These are phyloP conservation scores for Achatina immaculata DNA, from an alignment of 1,140 invertebrate species.

Conservation along the genomic window DNA sequence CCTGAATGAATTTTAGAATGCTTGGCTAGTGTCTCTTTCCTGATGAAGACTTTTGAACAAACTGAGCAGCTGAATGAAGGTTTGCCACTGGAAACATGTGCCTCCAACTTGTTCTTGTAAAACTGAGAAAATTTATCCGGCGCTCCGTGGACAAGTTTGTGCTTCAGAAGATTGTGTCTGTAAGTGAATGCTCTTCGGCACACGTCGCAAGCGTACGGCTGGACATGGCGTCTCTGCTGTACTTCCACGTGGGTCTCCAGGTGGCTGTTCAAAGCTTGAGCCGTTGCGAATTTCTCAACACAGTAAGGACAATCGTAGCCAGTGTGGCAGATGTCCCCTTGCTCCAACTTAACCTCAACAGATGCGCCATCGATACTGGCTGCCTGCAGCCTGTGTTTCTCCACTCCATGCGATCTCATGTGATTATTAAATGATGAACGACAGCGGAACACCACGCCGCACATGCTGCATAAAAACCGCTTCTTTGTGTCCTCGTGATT, in stretches of 20 bases:
- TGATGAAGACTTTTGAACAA: conserved; percentile 40
- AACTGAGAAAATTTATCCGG: conserved; percentile 35
- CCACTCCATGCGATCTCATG: conserved; percentile 26
- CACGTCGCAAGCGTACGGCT: conserved; percentile 38
- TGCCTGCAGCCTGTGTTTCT: conserved; percentile 23
- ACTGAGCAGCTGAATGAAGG: conserved; percentile 34
- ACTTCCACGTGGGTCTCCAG: conserved; percentile 41
- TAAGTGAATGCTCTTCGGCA: conserved; percentile 43
- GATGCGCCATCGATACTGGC: background rate
- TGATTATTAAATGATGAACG: conserved; percentile 45
- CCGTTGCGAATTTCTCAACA: conserved; percentile 38
- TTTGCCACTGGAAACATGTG: conserved; percentile 38
- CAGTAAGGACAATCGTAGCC: conserved; percentile 45
- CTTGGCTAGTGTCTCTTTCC: conserved; percentile 43
- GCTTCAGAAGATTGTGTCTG: conserved; percentile 41
- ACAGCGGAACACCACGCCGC: conserved; percentile 41
- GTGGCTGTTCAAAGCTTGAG: conserved; percentile 40
- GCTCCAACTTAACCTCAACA: background rate
- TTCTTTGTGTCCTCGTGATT: conserved; percentile 38
- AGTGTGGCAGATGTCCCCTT: background rate
- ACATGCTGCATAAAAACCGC: conserved; percentile 40
- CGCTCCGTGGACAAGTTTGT: conserved; percentile 30
- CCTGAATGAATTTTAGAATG: conserved; percentile 39
- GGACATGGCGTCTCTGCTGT: conserved; percentile 40
- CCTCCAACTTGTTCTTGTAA: conserved; percentile 33